Percentiles rank a stretch among this genome's conserved stretches.
phyloP scores from a whole-genome alignment of 2,888 invertebrate genomes.

The Rhopalosiphum nymphaeae region DNA sequence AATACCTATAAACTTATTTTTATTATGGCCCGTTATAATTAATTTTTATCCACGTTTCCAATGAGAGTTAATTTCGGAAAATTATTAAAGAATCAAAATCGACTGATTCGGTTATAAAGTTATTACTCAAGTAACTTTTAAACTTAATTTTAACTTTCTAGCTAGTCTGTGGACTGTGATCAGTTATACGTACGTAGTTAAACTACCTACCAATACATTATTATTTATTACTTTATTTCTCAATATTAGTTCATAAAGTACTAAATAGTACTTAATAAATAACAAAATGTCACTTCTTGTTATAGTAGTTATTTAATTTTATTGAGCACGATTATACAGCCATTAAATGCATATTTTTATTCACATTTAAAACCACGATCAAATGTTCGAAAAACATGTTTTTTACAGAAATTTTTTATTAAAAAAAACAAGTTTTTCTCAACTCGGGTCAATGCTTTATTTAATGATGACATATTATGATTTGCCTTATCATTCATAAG shows the following conservation, averaged over 20 bases:
- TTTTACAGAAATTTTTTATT: not conserved
- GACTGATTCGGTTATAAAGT: not conserved
- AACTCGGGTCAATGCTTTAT: not conserved
- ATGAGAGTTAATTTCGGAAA: not conserved
- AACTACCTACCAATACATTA: not conserved
- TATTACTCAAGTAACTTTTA: conserved; percentile 1
- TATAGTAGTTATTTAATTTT: not conserved
- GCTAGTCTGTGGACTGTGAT: not conserved
- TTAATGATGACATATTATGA: not conserved
- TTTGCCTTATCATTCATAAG: not conserved
- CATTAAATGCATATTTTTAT: not conserved
- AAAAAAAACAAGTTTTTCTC: not conserved
- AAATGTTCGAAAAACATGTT: not conserved
- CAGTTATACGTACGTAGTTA: not conserved
- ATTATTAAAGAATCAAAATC: not conserved
- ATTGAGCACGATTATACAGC: not conserved
- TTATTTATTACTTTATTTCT: conserved; percentile 5
- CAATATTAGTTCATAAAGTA: not conserved
- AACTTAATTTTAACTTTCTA: not conserved
- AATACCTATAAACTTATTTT: conserved; percentile 11
- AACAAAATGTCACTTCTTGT: not conserved
- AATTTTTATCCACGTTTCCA: not conserved
- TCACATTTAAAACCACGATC: not conserved
- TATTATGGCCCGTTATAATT: not conserved
- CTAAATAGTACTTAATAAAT: not conserved